These are phyloP conservation scores for Potorous gilbertii DNA, from an alignment of 2,797 vertebrate species.

Conservation along the genomic window DNA sequence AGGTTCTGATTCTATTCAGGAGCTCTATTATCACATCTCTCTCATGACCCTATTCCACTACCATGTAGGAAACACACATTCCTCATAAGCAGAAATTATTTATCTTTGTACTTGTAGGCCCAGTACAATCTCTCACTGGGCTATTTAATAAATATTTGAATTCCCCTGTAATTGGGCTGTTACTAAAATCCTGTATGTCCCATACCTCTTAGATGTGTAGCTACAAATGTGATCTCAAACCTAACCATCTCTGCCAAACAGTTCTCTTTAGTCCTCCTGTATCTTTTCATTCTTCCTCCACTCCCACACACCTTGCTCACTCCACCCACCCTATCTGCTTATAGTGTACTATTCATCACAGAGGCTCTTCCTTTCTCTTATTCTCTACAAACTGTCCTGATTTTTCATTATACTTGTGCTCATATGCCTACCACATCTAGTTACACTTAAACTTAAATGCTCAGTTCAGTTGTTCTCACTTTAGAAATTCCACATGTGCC, in stretches of 20 bases:
- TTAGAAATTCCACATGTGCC: neutral
- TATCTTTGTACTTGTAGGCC: neutral
- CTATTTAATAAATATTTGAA: neutral
- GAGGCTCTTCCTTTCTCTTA: neutral
- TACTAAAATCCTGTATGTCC: neutral
- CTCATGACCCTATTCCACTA: neutral
- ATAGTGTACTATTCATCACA: neutral
- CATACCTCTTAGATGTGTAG: neutral
- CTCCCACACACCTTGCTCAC: neutral
- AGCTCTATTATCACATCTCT: neutral
- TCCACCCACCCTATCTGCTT: neutral
- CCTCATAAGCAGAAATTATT: neutral
- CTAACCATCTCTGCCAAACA: neutral
- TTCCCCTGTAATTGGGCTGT: neutral
- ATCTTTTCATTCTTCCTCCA: neutral
- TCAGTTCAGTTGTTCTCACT: neutral
- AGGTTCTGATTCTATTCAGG: neutral
- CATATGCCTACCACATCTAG: neutral
- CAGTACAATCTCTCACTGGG: neutral
- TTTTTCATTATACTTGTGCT: neutral
- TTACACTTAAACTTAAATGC: neutral
- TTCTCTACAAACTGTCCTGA: neutral
- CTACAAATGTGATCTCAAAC: neutral
- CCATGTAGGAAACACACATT: neutral
- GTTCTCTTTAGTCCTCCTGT: neutral